These are phyloP conservation scores for Zaprionus obscuricornis DNA, from an alignment of 2,888 invertebrate genomes.

Conservation along the genomic window DNA sequence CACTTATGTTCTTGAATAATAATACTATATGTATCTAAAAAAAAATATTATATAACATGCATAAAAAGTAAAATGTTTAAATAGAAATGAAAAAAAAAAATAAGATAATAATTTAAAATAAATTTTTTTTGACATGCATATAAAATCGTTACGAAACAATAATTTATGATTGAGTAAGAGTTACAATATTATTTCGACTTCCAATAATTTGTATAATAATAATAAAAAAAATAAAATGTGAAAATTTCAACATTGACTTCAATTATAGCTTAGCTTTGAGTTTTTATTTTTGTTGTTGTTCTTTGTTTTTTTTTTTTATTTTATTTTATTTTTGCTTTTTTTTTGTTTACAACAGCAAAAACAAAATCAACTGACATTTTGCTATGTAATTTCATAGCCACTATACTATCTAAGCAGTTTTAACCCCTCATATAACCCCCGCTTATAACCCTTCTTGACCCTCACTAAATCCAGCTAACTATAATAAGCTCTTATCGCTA, in stretches of 20 bases:
- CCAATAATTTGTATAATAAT: slow-evolving; percentile 20
- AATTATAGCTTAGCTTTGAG: slow-evolving; percentile 34
- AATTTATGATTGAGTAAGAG: background rate
- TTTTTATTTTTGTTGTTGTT: no score
- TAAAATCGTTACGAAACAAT: background rate
- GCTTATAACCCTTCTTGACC: slow-evolving; percentile 10
- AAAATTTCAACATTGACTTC: slow-evolving; percentile 47
- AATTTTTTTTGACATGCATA: background rate
- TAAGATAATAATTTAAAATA: no score
- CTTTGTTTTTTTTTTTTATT: slow-evolving; percentile 16
- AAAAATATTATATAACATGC: no score
- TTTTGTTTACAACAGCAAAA: slow-evolving; percentile 7
- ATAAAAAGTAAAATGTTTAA: no score
- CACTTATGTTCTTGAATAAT: slow-evolving; percentile 1
- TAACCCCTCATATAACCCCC: slow-evolving; percentile 18
- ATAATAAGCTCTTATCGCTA: slow-evolving; percentile 58
- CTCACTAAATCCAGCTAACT: slow-evolving; percentile 24
- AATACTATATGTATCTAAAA: no score
- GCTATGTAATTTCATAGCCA: slow-evolving; percentile 52
- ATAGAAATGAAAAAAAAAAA: no score
- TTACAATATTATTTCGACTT: background rate
- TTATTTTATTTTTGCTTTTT: background rate
- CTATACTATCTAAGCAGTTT: slow-evolving; percentile 19
- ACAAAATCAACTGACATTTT: slow-evolving; percentile 51
- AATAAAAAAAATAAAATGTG: no score